phyloP scores from a whole-genome alignment of 2,888 invertebrate genomes.

The Cenopis cana region DNA sequence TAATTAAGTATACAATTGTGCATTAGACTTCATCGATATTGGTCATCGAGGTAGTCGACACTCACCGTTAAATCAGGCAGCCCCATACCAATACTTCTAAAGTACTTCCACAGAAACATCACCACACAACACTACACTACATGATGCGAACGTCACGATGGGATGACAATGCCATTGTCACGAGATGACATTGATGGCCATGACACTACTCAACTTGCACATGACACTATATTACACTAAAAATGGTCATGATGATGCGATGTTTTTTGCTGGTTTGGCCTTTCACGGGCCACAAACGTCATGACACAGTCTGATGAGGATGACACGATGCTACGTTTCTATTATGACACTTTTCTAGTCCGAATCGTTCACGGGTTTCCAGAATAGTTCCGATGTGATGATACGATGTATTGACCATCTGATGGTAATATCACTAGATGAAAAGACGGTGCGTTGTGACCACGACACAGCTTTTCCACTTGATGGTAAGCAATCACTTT shows the following conservation, averaged over 20 bases:
- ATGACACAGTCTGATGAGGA: background rate
- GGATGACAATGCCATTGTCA: conserved; percentile 42
- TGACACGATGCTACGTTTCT: background rate
- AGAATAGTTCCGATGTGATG: background rate
- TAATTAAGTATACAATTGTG: background rate
- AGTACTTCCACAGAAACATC: conserved; percentile 77
- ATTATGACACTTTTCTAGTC: background rate
- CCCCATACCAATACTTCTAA: conserved; percentile 76
- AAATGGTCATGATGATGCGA: background rate
- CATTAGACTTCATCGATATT: background rate
- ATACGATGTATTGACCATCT: conserved; percentile 8
- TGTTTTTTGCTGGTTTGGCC: background rate
- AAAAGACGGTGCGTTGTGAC: too few relatives aligned
- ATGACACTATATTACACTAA: too few relatives aligned
- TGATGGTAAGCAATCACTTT: conserved; percentile 38
- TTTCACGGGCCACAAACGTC: too few relatives aligned
- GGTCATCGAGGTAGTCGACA: conserved; percentile 46
- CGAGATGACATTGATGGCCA: conserved; percentile 44
- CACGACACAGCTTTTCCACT: too few relatives aligned
- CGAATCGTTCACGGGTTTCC: background rate
- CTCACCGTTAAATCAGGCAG: conserved; percentile 80
- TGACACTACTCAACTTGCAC: conserved; percentile 1
- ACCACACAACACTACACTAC: conserved; percentile 57
- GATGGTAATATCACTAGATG: too few relatives aligned
- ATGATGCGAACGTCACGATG: conserved; percentile 44